Evolutionary conservation across 2,113 vertebrate species (phyloP).

Genomic region (Myxocyprinus asiaticus): DNA sequence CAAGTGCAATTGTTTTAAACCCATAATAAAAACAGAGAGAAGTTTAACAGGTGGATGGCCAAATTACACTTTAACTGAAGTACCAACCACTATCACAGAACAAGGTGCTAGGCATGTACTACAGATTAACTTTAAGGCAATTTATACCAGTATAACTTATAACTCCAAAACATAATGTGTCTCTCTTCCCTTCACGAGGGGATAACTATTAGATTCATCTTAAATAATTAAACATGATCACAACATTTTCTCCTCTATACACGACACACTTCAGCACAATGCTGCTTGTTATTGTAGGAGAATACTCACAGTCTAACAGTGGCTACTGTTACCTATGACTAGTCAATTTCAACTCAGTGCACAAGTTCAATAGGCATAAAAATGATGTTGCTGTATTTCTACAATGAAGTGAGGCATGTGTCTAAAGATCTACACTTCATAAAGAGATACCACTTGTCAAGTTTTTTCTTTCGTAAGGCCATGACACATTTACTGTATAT

Average conservation of each 20-base stretch:
- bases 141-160: conserved; percentile 35
- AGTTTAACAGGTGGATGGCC: conserved; percentile 36
- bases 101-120: conserved; percentile 47
- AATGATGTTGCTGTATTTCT: conserved; percentile 15
- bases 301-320: conserved; percentile 36
- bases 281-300: conserved; percentile 50
- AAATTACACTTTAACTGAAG: conserved; percentile 39
- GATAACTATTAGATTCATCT: conserved; percentile 29
- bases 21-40: conserved; percentile 41
- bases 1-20: conserved; percentile 56
- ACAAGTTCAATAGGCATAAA: conserved; percentile 6
- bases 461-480: background rate
- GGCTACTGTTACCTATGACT: conserved; percentile 48
- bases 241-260: conserved; percentile 41
- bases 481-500: no score
- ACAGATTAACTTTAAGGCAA: conserved; percentile 52
- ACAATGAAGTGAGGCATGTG: conserved; percentile 1
- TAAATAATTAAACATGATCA: conserved; percentile 42
- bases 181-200: conserved; percentile 17
- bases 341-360: conserved; percentile 47
- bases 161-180: conserved; percentile 27
- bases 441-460: background rate
- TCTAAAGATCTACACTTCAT: background rate
- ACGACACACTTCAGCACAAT: conserved; percentile 46
- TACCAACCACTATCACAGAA: conserved; percentile 43